phyloP scores from a whole-genome alignment of 2,113 vertebrate species.

The Cyrtonyx montezumae region DNA sequence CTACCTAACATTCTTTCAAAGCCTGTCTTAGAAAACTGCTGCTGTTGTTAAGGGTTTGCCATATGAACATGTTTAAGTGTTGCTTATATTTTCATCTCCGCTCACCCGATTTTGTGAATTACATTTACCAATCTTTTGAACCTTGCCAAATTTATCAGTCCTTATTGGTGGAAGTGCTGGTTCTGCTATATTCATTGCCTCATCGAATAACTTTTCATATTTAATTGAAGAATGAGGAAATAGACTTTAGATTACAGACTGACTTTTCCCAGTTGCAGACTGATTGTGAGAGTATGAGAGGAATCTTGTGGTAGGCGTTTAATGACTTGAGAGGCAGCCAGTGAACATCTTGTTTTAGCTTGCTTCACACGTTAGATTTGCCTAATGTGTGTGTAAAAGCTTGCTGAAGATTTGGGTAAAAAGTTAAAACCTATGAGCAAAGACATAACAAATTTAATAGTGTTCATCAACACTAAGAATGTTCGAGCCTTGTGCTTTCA shows the following conservation, averaged over 20 bases:
- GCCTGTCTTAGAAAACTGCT: background rate
- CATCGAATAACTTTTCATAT: background rate
- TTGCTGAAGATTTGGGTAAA: constrained; percentile 20
- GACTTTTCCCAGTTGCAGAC: background rate
- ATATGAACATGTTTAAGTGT: background rate
- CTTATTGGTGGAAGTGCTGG: background rate
- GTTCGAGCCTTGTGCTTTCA: background rate
- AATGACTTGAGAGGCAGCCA: constrained; percentile 55
- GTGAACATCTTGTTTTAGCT: constrained; percentile 56
- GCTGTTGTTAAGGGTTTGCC: background rate
- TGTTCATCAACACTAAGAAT: background rate
- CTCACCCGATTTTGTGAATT: background rate
- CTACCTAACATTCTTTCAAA: background rate
- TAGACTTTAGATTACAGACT: background rate
- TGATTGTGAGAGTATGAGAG: constrained; percentile 54
- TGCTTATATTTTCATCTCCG: background rate
- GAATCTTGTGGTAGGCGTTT: constrained; percentile 62
- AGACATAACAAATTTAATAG: background rate
- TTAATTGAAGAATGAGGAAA: constrained; percentile 16
- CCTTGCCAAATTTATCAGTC: accelerated
- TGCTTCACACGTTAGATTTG: constrained; percentile 36
- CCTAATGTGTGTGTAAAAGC: background rate
- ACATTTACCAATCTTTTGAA: background rate
- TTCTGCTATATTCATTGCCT: background rate
- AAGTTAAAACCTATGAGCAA: constrained; percentile 11